Conservation (phyloP, 2,888 invertebrate species). For the Seladonia tumulorum region DNA sequence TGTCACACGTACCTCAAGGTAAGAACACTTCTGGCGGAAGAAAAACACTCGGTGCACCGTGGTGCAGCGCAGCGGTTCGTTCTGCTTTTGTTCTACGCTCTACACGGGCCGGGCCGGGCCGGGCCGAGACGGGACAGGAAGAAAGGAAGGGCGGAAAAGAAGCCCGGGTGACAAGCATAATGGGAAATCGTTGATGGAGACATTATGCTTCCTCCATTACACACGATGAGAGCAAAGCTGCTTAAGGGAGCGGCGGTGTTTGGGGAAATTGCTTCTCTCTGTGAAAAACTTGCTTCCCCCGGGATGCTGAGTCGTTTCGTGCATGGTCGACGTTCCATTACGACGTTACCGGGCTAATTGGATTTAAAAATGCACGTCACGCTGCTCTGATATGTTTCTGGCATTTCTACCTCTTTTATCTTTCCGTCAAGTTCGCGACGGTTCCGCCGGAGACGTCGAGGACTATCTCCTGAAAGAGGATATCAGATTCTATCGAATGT, state of each 20-base stretch:
- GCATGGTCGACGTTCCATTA: conserved; percentile 26
- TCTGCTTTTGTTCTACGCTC: conserved; percentile 17
- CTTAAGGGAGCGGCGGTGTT: conserved; percentile 33
- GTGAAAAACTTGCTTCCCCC: conserved; percentile 9
- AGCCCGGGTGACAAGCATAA: conserved; percentile 55
- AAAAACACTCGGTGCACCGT: conserved; percentile 5
- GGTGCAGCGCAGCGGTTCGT: not conserved
- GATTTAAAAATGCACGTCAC: conserved; percentile 25
- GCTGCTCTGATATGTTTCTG: not conserved
- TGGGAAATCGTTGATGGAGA: conserved; percentile 70
- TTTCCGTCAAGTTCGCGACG: not conserved
- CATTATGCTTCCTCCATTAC: conserved; percentile 63
- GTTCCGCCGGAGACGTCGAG: not conserved
- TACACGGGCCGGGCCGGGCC: too few species aligned
- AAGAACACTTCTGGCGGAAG: not conserved
- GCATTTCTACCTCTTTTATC: not conserved
- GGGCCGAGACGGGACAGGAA: not conserved
- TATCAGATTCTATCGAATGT: not conserved
- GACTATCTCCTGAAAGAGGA: not conserved
- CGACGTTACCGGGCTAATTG: conserved; percentile 35
- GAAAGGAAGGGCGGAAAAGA: conserved; percentile 23
- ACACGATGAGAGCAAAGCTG: conserved; percentile 50
- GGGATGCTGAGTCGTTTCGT: conserved; percentile 26
- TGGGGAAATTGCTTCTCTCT: conserved; percentile 47
- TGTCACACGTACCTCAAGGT: not conserved